Evolutionary conservation across 2,113 vertebrate genomes (phyloP), one percentile per base, ranked within the genome.

Genomic region (Urocolius indicus): DNA sequence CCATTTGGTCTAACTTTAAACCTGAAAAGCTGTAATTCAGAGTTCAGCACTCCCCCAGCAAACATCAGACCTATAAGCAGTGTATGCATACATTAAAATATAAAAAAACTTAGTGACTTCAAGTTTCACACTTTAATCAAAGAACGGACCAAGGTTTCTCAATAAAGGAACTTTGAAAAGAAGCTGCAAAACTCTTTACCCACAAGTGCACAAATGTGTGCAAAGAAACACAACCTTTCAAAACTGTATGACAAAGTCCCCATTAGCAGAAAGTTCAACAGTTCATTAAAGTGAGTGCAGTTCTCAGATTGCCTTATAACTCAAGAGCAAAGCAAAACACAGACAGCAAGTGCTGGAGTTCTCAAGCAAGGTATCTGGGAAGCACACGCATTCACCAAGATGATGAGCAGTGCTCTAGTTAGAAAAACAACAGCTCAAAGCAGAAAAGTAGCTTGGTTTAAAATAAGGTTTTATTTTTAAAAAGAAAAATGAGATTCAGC

Each of bases 401-500:
- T 7, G 16, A 49, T 14, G 51, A 62, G 19, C 38, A 69, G 36
- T 5, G 29, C 43, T 89, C 22, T 13, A 23, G 16, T 24, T 5
- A 74, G 16, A 74, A 69, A 54, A 68, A 19, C 1, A 9, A 30
- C 29, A 77, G 15, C 43, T 90, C 85, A 85, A 90, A 95, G 66
- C 22, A 87, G 51, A 89, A 59, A 52, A 87, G 29, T 0, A 80
- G 51, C 10, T 74, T 55, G 48, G 4, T 20, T 84, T 65, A 51
- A 68, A 79, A 92, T 32, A 21, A 26, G 34, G 61, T 74, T 72
- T 51, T 72, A 81, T 84, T 84, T 81, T 61, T 43, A 79, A 41
- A 79, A 76, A 68, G 24, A 65, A 59, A 77, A 89, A 66, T 55
- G 12, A 79, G 83, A 90, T 86, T 34, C 84, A 71, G 43, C 66